phyloP scores from a whole-genome alignment of 2,797 vertebrate genomes.

The Threskiornis aethiopicus region DNA sequence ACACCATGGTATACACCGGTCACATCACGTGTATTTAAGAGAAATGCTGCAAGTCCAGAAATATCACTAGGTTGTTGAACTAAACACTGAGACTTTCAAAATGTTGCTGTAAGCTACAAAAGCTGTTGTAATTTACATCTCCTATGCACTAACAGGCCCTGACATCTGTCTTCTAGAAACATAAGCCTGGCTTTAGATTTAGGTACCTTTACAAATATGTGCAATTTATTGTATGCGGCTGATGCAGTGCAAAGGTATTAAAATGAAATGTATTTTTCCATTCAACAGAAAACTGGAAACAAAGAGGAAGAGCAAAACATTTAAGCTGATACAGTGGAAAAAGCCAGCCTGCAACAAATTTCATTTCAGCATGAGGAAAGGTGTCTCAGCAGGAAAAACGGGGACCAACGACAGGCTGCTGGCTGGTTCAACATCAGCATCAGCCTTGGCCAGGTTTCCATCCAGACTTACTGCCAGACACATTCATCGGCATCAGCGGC shows the following conservation, averaged over 20 bases:
- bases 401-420: neutral
- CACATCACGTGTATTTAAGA: neutral
- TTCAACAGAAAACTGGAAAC: neutral
- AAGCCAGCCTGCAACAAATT: neutral
- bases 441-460: neutral
- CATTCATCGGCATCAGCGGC: neutral
- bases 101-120: neutral
- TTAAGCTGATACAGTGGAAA: neutral
- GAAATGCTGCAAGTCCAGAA: neutral
- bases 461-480: neutral
- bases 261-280: neutral
- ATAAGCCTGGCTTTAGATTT: neutral
- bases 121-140: neutral
- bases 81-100: neutral
- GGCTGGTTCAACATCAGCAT: neutral
- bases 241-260: neutral
- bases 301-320: neutral
- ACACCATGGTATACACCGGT: neutral
- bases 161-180: neutral
- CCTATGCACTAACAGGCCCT: neutral
- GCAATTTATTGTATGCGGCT: neutral
- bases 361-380: neutral
- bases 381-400: neutral
- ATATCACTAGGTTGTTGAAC: neutral
- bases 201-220: neutral